Evolutionary conservation across 2,888 invertebrate species (phyloP).

Genomic region (Chironomus riparius): DNA sequence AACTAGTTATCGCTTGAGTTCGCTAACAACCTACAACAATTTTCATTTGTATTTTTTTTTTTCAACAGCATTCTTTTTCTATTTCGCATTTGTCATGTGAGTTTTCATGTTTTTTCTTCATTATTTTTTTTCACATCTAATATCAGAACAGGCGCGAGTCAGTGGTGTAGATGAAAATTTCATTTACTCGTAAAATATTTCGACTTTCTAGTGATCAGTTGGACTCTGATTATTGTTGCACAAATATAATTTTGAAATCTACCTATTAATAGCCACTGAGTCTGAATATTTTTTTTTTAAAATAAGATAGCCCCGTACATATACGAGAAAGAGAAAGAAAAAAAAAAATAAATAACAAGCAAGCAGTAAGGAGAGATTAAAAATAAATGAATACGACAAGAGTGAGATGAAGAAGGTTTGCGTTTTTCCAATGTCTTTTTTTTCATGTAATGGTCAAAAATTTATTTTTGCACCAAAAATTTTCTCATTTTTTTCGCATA

Average conservation of each 20-base stretch:
- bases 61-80: neutral
- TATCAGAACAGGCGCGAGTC: neutral
- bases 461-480: constrained; percentile 15
- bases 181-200: neutral
- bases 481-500: constrained; percentile 7
- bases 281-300: neutral
- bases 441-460: constrained; percentile 23
- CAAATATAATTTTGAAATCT: constrained; percentile 25
- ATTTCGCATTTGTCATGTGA: constrained; percentile 13
- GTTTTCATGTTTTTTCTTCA: neutral
- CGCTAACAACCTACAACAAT: constrained; percentile 21
- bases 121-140: neutral
- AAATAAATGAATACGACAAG: constrained; percentile 8
- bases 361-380: constrained; percentile 1
- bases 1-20: neutral
- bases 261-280: constrained; percentile 5
- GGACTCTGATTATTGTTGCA: constrained; percentile 18
- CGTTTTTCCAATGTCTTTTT: neutral
- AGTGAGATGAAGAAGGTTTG: neutral
- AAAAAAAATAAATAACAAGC: neutral
- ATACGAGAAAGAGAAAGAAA: neutral
- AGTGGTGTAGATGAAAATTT: constrained; percentile 3
- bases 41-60: neutral
- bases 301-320: constrained; percentile 1
- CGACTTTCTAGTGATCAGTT: neutral